Percentiles rank a stretch among this genome's conserved stretches.
Evolutionary conservation across 1,140 invertebrate species (phyloP).

Genomic region (Paramacrobiotus metropolitanus): DNA sequence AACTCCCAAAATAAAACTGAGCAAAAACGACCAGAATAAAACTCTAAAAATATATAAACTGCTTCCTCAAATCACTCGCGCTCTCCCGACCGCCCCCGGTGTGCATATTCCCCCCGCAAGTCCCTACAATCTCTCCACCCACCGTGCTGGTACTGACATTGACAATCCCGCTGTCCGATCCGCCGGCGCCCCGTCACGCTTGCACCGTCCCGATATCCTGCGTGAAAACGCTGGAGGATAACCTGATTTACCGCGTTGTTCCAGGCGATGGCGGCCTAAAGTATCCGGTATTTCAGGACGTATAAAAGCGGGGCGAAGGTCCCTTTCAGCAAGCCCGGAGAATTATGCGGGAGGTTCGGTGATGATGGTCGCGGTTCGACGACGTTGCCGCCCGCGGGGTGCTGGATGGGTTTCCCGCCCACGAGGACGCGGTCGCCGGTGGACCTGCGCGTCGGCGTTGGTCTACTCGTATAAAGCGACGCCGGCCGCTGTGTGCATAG

Average conservation of each 20-base stretch:
- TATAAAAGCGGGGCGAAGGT: slow-evolving; percentile 98
- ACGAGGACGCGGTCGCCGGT: slow-evolving; percentile 30
- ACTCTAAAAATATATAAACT: too few relatives aligned
- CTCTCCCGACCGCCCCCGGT: slow-evolving; percentile 33
- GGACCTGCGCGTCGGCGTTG: slow-evolving; percentile 42
- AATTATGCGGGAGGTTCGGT: slow-evolving; percentile 51
- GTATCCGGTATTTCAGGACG: slow-evolving; percentile 47
- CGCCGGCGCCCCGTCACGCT: slow-evolving; percentile 39
- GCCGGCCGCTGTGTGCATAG: slow-evolving; percentile 56
- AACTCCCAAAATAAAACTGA: too few relatives aligned
- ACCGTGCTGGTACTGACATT: slow-evolving; percentile 97
- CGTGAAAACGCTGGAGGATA: slow-evolving; percentile 87
- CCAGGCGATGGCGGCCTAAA: slow-evolving; percentile 66
- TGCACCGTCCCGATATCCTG: slow-evolving; percentile 64
- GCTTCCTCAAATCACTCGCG: slow-evolving; percentile 31
- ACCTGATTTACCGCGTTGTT: slow-evolving; percentile 91
- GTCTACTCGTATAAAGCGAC: slow-evolving; percentile 50
- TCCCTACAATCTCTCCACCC: slow-evolving; percentile 94
- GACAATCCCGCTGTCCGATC: slow-evolving; percentile 93
- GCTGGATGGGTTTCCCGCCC: slow-evolving; percentile 66
- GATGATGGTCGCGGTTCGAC: slow-evolving; percentile 91
- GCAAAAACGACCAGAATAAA: too few relatives aligned
- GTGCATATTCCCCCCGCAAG: slow-evolving; percentile 55
- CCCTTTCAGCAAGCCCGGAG: slow-evolving; percentile 61
- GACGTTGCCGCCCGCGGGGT: slow-evolving; percentile 57